Conservation (phyloP, 2,888 invertebrate species). For the Cinara cedri region DNA sequence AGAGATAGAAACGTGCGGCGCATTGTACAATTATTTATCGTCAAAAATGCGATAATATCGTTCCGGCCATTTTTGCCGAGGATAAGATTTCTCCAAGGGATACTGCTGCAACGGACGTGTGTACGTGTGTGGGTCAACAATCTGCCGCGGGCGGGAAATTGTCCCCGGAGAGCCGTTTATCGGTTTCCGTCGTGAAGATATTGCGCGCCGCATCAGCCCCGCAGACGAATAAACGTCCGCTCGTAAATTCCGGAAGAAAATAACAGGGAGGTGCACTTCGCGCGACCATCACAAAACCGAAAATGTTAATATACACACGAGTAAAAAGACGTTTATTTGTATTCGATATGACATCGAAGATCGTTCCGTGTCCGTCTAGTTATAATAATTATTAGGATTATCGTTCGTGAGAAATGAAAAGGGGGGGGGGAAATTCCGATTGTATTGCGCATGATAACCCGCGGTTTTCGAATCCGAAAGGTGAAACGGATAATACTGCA, state of each 20-base stretch:
- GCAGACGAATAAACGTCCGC: constrained; percentile 34
- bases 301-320: too few relatives aligned
- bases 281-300: background rate
- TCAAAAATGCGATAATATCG: constrained; percentile 52
- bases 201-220: constrained; percentile 19
- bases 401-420: background rate
- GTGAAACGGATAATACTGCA: too few relatives aligned
- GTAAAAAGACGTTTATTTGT: too few relatives aligned
- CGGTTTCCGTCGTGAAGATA: constrained; percentile 46
- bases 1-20: background rate
- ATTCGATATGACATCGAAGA: constrained; percentile 3
- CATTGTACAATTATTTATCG: constrained; percentile 38
- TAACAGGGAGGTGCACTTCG: background rate
- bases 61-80: constrained; percentile 22
- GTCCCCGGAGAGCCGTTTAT: constrained; percentile 54
- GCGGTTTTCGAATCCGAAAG: too few relatives aligned
- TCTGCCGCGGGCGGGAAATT: constrained; percentile 24
- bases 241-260: constrained; percentile 38
- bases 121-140: constrained; percentile 41
- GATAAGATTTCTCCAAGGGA: constrained; percentile 56
- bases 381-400: constrained; percentile 22
- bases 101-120: background rate
- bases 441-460: too few relatives aligned
- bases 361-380: too few relatives aligned
- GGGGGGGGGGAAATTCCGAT: too few relatives aligned